These are phyloP conservation scores for Agrochola litura DNA, from an alignment of 2,888 invertebrate genomes.

Conservation along the genomic window DNA sequence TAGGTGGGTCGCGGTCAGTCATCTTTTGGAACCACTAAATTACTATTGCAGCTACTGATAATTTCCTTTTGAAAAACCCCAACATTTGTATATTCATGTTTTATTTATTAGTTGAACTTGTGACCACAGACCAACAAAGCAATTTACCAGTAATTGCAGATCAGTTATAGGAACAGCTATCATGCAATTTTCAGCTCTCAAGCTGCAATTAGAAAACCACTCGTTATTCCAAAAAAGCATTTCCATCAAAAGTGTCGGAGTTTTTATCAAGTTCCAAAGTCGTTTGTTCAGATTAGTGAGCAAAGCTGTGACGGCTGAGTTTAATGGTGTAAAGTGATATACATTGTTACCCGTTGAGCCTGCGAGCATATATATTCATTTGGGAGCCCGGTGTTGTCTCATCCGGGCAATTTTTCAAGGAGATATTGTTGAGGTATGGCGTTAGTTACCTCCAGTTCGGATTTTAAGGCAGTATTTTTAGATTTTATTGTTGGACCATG, in stretches of 20 bases:
- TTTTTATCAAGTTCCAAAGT: conserved; percentile 66
- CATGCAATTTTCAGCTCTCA: not conserved
- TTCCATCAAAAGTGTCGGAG: conserved; percentile 60
- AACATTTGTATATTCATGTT: too few species aligned
- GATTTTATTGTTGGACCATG: too few species aligned
- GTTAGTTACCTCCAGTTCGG: not conserved
- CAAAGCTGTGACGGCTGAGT: conserved; percentile 61
- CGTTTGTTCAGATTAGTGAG: conserved; percentile 68
- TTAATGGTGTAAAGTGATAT: conserved; percentile 70
- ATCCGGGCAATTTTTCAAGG: conserved; percentile 65
- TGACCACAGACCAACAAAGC: too few species aligned
- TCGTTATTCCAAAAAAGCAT: conserved; percentile 48
- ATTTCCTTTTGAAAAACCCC: too few species aligned
- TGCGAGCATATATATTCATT: conserved; percentile 67
- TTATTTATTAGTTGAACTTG: too few species aligned
- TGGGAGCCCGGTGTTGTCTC: conserved; percentile 44
- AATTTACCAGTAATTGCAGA: not conserved
- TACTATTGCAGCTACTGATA: too few species aligned
- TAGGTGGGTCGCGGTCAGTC: too few species aligned
- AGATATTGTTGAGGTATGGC: conserved; percentile 35
- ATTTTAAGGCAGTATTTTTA: not conserved
- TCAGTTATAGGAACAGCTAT: not conserved
- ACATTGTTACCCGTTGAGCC: conserved; percentile 57
- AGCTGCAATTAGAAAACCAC: conserved; percentile 48
- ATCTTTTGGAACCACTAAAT: too few species aligned